Evolutionary conservation across 2,888 invertebrate genomes (phyloP).

Genomic region (Parascotia fuliginaria): DNA sequence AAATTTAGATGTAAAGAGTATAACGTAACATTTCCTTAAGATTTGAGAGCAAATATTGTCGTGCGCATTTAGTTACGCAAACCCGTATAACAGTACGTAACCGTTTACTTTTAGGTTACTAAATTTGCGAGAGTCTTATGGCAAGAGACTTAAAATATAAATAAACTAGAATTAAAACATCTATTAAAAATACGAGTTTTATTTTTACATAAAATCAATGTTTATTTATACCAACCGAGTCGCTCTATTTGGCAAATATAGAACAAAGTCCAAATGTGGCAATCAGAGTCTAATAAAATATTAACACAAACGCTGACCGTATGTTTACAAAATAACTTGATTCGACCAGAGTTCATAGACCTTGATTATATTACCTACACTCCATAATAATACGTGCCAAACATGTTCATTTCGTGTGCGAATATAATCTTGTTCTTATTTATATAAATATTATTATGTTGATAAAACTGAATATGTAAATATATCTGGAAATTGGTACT

Average conservation of each 20-base stretch:
- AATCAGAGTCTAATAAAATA: slow-evolving; percentile 20
- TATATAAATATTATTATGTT: slow-evolving; percentile 26
- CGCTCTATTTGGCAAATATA: slow-evolving; percentile 5
- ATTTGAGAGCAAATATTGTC: too few relatives aligned
- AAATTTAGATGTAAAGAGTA: too few relatives aligned
- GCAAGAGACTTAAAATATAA: too few relatives aligned
- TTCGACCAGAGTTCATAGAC: slow-evolving; percentile 58
- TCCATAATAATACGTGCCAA: slow-evolving; percentile 18
- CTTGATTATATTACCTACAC: slow-evolving; percentile 45
- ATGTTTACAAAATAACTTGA: slow-evolving; percentile 60
- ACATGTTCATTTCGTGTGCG: slow-evolving; percentile 23
- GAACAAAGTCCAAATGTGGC: slow-evolving; percentile 5
- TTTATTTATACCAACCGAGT: background rate
- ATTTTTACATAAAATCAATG: background rate
- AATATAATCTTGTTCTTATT: slow-evolving; percentile 34
- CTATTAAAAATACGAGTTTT: too few relatives aligned
- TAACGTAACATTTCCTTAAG: too few relatives aligned
- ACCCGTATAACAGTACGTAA: too few relatives aligned
- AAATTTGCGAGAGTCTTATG: too few relatives aligned
- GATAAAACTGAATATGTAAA: slow-evolving; percentile 28
- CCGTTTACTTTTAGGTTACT: too few relatives aligned
- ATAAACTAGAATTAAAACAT: too few relatives aligned
- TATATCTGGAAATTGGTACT: background rate
- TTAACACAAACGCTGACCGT: slow-evolving; percentile 7
- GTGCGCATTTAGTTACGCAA: too few relatives aligned